These are phyloP conservation scores for Rhinoptilus africanus DNA, from an alignment of 2,113 vertebrate genomes.

Conservation along the genomic window DNA sequence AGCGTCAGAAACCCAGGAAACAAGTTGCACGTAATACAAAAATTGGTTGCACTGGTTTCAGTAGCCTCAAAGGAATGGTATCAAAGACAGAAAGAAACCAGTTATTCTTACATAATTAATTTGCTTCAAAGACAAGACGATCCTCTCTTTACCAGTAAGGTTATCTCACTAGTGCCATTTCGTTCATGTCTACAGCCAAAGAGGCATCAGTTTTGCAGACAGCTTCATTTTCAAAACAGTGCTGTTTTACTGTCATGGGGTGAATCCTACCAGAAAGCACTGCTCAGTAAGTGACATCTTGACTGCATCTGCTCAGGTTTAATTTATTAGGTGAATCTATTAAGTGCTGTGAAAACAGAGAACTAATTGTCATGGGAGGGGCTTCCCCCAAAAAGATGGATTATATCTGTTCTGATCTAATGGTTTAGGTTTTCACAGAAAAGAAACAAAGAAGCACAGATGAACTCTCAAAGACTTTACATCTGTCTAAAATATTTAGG, in stretches of 20 bases:
- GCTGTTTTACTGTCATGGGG: background rate
- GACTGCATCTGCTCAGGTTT: background rate
- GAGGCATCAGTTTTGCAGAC: background rate
- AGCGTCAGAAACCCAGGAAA: background rate
- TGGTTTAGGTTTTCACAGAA: background rate
- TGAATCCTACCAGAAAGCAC: background rate
- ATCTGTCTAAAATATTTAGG: background rate
- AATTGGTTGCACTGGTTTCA: background rate
- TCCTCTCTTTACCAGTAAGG: background rate
- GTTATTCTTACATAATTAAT: background rate
- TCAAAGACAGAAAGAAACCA: background rate
- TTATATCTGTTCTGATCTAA: background rate
- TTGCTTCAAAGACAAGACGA: background rate
- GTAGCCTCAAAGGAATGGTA: background rate
- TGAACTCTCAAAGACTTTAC: background rate
- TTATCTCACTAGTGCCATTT: background rate
- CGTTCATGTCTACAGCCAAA: accelerated
- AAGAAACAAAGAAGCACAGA: background rate
- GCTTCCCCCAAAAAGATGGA: accelerated
- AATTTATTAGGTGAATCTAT: background rate
- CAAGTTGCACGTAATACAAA: background rate
- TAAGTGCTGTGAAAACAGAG: background rate
- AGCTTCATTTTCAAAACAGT: background rate
- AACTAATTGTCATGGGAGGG: background rate
- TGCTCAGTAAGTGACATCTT: background rate